Evolutionary conservation across 2,888 invertebrate species (phyloP).

Genomic region (Cabera pusaria): DNA sequence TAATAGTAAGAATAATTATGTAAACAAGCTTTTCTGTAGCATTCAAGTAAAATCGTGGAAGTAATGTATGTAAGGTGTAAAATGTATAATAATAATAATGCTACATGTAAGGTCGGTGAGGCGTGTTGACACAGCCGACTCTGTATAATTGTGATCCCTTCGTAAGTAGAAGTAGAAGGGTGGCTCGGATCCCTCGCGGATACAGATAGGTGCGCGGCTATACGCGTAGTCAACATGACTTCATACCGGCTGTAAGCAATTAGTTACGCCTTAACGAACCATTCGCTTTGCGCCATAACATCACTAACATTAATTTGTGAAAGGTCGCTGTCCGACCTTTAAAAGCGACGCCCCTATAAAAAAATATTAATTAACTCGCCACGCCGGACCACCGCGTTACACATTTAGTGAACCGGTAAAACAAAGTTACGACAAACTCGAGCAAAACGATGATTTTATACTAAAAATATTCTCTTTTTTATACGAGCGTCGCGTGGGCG

Average conservation of each 20-base stretch:
- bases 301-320: constrained; percentile 63
- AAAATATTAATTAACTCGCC: constrained; percentile 26
- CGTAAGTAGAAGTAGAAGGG: constrained; percentile 51
- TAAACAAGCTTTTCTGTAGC: too few relatives aligned
- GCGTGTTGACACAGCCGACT: constrained; percentile 61
- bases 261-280: constrained; percentile 67
- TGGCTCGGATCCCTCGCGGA: constrained; percentile 41
- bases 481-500: constrained; percentile 28
- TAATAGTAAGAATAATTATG: too few relatives aligned
- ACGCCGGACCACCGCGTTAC: constrained; percentile 34
- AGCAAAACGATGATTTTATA: constrained; percentile 29
- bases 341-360: constrained; percentile 37
- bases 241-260: constrained; percentile 73
- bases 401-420: constrained; percentile 32
- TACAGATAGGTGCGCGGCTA: constrained; percentile 42
- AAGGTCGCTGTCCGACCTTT: constrained; percentile 52
- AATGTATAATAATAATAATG: too few relatives aligned
- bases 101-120: constrained; percentile 35
- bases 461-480: constrained; percentile 30
- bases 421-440: constrained; percentile 29
- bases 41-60: too few relatives aligned
- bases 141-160: constrained; percentile 65
- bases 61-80: too few relatives aligned
- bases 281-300: constrained; percentile 62
- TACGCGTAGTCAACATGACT: constrained; percentile 63